Percentiles rank a stretch among this genome's conserved stretches.
phyloP scores from a whole-genome alignment of 2,113 vertebrate genomes.

The Pungitius pungitius region DNA sequence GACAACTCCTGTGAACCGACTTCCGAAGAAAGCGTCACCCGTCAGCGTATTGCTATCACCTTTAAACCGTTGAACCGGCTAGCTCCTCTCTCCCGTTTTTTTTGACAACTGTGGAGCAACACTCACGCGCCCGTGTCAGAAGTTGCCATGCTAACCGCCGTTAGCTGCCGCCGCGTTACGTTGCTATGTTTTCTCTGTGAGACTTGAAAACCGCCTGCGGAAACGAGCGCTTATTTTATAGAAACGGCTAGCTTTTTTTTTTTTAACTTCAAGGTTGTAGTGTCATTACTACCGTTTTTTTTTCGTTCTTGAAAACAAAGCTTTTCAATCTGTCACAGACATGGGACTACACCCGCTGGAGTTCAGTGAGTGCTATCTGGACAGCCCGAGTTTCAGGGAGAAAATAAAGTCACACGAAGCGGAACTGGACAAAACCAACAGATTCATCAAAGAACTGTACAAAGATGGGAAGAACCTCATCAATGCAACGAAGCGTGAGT shows the following conservation, averaged over 20 bases:
- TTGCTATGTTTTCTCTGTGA: constrained; percentile 50
- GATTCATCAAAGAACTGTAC: constrained; percentile 97
- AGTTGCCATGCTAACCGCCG: constrained; percentile 61
- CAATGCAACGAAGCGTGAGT: constrained; percentile 94
- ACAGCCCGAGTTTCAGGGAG: constrained; percentile 93
- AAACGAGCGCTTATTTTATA: neutral
- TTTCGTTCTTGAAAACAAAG: constrained; percentile 1
- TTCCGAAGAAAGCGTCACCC: constrained; percentile 4
- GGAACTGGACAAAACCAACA: constrained; percentile 95
- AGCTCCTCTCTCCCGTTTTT: constrained; percentile 1
- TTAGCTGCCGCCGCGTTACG: constrained; percentile 48
- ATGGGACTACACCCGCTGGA: constrained; percentile 98
- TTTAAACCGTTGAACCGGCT: constrained; percentile 15
- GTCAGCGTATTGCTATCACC: neutral
- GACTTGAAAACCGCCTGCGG: constrained; percentile 17
- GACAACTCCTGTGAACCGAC: constrained; percentile 3
- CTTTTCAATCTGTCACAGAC: constrained; percentile 38
- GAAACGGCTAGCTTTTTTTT: neutral
- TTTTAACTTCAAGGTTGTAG: neutral
- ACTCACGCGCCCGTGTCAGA: constrained; percentile 42
- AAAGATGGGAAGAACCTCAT: constrained; percentile 98
- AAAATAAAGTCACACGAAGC: constrained; percentile 92
- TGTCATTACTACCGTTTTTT: constrained; percentile 16
- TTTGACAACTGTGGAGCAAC: constrained; percentile 56
- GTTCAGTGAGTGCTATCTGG: constrained; percentile 97